Evolutionary conservation across 1,140 invertebrate genomes (phyloP).

Genomic region (Sycophaga agraensis): DNA sequence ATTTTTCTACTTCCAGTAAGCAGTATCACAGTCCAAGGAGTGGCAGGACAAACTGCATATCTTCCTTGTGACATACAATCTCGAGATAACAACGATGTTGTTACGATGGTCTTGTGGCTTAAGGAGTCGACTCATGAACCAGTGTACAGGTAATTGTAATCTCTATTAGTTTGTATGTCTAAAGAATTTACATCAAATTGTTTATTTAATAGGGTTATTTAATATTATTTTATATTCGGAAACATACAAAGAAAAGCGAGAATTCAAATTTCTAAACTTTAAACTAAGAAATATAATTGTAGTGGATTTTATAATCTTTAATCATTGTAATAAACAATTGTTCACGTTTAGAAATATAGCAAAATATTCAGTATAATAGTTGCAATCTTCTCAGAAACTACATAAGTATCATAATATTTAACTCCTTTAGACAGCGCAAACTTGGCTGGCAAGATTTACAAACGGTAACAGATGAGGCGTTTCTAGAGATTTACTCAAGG

Average conservation of each 20-base stretch:
- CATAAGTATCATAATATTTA: conserved; percentile 20
- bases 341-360: too few relatives aligned
- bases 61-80: conserved; percentile 82
- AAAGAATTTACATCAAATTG: too few relatives aligned
- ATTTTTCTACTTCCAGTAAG: conserved; percentile 66
- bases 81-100: conserved; percentile 72
- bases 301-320: too few relatives aligned
- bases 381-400: conserved; percentile 9
- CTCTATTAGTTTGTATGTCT: too few relatives aligned
- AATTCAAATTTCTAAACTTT: too few relatives aligned
- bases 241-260: too few relatives aligned
- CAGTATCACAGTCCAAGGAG: conserved; percentile 75
- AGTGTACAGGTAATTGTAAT: conserved; percentile 72
- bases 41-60: conserved; percentile 72
- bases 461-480: conserved; percentile 17
- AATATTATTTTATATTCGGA: too few relatives aligned
- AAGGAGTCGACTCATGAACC: conserved; percentile 81
- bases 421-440: conserved; percentile 1
- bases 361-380: too few relatives aligned
- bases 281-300: too few relatives aligned
- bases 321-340: too few relatives aligned
- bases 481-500: conserved; percentile 15
- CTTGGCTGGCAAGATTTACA: conserved; percentile 7
- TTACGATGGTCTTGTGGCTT: conserved; percentile 87
- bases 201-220: too few relatives aligned